These are phyloP conservation scores for Hydriomena furcata DNA, from an alignment of 2,888 invertebrate species.

Conservation along the genomic window DNA sequence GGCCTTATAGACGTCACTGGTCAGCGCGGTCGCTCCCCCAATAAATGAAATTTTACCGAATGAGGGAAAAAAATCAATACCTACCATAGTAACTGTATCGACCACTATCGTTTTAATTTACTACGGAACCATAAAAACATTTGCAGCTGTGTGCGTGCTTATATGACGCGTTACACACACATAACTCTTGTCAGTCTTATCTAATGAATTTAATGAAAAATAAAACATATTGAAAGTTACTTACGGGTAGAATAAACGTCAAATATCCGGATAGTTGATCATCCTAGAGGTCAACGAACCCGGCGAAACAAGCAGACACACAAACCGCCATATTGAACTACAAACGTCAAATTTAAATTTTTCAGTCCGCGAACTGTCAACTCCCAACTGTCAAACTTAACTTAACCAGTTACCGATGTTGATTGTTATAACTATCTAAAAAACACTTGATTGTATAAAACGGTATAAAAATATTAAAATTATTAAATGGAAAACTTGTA, in stretches of 20 bases:
- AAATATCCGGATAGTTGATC: slow-evolving; percentile 77
- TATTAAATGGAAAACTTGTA: slow-evolving; percentile 83
- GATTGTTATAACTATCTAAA: slow-evolving; percentile 77
- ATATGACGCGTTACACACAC: slow-evolving; percentile 31
- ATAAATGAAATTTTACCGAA: slow-evolving; percentile 84
- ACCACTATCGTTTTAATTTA: slow-evolving; percentile 80
- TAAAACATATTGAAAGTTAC: slow-evolving; percentile 52
- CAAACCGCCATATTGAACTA: slow-evolving; percentile 73
- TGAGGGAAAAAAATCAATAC: slow-evolving; percentile 84
- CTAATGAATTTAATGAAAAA: too few species aligned
- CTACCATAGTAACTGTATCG: slow-evolving; percentile 65
- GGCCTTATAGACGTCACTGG: slow-evolving; percentile 47
- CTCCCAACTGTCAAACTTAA: slow-evolving; percentile 40
- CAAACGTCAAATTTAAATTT: slow-evolving; percentile 53
- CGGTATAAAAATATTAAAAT: slow-evolving; percentile 84
- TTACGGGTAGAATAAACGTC: slow-evolving; percentile 78
- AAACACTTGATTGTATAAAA: slow-evolving; percentile 81
- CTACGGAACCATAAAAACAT: slow-evolving; percentile 76
- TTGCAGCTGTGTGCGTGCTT: slow-evolving; percentile 52
- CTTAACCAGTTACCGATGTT: slow-evolving; percentile 40
- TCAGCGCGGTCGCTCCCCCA: slow-evolving; percentile 71
- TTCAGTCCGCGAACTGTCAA: slow-evolving; percentile 61
- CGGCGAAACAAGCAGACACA: slow-evolving; percentile 67
- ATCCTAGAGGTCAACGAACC: slow-evolving; percentile 77
- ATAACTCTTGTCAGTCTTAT: slow-evolving; percentile 69